Percentiles rank a stretch among this genome's conserved stretches.
Evolutionary conservation across 2,113 vertebrate species (phyloP).

Genomic region (Sciurus niger): DNA sequence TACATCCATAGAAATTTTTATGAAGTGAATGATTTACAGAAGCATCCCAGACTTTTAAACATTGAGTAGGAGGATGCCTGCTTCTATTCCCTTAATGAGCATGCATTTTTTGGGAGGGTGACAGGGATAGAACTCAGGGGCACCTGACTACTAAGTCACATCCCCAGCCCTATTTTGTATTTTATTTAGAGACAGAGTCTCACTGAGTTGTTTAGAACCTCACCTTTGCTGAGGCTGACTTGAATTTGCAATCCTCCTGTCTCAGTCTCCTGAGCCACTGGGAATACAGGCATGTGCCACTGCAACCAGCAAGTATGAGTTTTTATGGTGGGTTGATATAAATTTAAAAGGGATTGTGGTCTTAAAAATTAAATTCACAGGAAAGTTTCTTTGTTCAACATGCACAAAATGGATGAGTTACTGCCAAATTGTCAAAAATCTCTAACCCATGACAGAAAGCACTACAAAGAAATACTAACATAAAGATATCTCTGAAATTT

Average conservation of each 20-base stretch:
- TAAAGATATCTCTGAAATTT: background rate
- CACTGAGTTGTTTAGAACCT: no score
- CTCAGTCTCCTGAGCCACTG: no score
- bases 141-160: no score
- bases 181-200: no score
- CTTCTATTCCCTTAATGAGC: background rate
- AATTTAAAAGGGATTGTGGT: background rate
- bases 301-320: no score
- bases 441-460: background rate
- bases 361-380: slow-evolving; percentile 32
- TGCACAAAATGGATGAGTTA: background rate
- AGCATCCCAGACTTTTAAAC: background rate
- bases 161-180: no score
- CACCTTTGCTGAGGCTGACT: no score
- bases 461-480: background rate
- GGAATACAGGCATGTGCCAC: no score
- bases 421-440: background rate
- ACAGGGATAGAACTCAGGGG: no score
- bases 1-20: background rate
- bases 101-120: background rate
- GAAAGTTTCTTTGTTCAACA: background rate
- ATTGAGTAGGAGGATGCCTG: background rate
- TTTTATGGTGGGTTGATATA: background rate
- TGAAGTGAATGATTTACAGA: background rate
- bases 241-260: no score